phyloP scores from a whole-genome alignment of 2,888 invertebrate genomes.

The Gastrophysa polygoni region DNA sequence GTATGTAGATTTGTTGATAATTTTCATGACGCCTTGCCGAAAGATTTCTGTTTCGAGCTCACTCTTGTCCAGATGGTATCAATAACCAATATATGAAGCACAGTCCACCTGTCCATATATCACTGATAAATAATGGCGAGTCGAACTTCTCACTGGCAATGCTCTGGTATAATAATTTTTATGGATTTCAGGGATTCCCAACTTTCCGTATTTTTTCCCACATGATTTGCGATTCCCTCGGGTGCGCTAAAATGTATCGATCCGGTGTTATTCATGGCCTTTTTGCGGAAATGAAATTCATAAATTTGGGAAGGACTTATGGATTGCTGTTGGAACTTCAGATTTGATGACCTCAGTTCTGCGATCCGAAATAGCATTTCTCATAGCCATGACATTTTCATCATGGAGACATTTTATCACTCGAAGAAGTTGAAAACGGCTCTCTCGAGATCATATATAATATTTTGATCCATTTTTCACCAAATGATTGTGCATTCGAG shows the following conservation, averaged over 20 bases:
- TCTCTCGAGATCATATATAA: no score
- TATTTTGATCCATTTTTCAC: no score
- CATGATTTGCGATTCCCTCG: constrained; percentile 43
- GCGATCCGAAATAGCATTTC: no score
- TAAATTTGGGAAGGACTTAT: constrained; percentile 28
- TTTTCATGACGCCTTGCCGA: no score
- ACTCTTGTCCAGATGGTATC: not conserved
- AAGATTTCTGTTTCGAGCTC: no score
- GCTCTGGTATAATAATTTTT: constrained; percentile 32
- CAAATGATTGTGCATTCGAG: no score
- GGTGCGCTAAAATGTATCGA: constrained; percentile 40
- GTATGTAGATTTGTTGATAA: no score
- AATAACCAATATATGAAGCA: not conserved
- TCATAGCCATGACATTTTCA: no score
- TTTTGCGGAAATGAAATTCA: constrained; percentile 35
- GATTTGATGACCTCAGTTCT: constrained; percentile 7
- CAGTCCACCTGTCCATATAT: constrained; percentile 2
- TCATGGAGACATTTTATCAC: no score
- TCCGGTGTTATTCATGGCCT: constrained; percentile 33
- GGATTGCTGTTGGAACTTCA: constrained; percentile 17
- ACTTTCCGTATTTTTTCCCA: constrained; percentile 38
- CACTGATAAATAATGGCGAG: constrained; percentile 8
- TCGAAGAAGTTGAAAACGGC: no score
- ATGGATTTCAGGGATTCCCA: constrained; percentile 35
- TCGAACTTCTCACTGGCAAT: constrained; percentile 20